Evolutionary conservation across 2,113 vertebrate genomes (phyloP).

Genomic region (Mus pahari): DNA sequence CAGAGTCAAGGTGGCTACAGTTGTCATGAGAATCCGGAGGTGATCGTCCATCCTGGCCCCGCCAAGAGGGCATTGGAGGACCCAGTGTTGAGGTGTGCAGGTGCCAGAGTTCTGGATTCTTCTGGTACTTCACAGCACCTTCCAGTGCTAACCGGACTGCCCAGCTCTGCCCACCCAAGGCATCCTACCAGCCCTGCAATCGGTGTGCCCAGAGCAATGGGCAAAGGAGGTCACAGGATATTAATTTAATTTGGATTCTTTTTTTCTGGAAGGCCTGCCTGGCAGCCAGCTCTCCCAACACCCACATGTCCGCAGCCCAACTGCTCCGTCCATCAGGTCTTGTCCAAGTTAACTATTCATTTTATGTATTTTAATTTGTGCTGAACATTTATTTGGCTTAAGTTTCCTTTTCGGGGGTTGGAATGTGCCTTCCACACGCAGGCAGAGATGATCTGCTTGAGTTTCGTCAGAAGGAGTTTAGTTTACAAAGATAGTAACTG

Average conservation of each 20-base stretch:
- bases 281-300: conserved; percentile 75
- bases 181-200: background rate
- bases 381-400: conserved; percentile 86
- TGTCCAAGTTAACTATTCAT: conserved; percentile 85
- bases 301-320: conserved; percentile 80
- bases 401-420: conserved; percentile 86
- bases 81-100: fast-evolving
- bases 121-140: background rate
- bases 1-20: background rate
- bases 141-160: background rate
- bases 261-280: conserved; percentile 71
- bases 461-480: conserved; percentile 88
- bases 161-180: background rate
- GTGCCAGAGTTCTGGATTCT: background rate
- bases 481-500: conserved; percentile 90
- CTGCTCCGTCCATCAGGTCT: conserved; percentile 82
- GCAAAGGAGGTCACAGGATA: conserved; percentile 73
- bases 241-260: conserved; percentile 73
- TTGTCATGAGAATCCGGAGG: background rate
- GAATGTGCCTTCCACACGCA: conserved; percentile 84
- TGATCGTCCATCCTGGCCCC: background rate
- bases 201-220: conserved; percentile 31
- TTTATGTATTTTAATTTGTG: conserved; percentile 87
- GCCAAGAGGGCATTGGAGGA: too few relatives aligned
- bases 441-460: conserved; percentile 82